These are phyloP conservation scores for Harmothoe impar DNA, from an alignment of 2,888 invertebrate species.

Conservation along the genomic window DNA sequence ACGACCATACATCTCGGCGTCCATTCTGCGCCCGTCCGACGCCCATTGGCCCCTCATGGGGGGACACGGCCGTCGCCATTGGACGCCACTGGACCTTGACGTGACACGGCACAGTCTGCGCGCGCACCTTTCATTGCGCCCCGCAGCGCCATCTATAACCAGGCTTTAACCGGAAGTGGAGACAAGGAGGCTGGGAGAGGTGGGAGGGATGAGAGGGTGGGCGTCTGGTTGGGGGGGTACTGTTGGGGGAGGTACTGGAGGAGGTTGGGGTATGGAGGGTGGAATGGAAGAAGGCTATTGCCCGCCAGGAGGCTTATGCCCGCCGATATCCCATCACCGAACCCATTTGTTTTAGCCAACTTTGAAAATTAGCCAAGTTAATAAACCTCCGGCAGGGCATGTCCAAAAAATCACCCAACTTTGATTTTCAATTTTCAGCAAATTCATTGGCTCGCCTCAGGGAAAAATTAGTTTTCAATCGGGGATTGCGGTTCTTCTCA, in stretches of 20 bases:
- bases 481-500: conserved; percentile 44
- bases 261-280: too few relatives aligned
- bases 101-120: conserved; percentile 18
- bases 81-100: conserved; percentile 13
- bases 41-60: background rate
- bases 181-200: background rate
- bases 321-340: conserved; percentile 21
- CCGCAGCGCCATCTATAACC: conserved; percentile 54
- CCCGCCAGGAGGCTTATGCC: too few relatives aligned
- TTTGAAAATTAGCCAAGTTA: conserved; percentile 52
- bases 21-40: conserved; percentile 24
- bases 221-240: background rate
- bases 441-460: conserved; percentile 50
- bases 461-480: conserved; percentile 50
- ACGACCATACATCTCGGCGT: conserved; percentile 26
- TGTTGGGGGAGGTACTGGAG: background rate
- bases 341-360: conserved; percentile 48
- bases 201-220: background rate
- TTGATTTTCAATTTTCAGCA: conserved; percentile 44
- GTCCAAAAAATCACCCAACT: conserved; percentile 18
- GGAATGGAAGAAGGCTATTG: too few relatives aligned
- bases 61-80: conserved; percentile 18
- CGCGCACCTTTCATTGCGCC: conserved; percentile 33
- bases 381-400: conserved; percentile 45
- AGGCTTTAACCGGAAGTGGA: conserved; percentile 3